Base-by-base conservation (phyloP, 2,113 vertebrate species). In the Phoenicopterus ruber region DNA sequence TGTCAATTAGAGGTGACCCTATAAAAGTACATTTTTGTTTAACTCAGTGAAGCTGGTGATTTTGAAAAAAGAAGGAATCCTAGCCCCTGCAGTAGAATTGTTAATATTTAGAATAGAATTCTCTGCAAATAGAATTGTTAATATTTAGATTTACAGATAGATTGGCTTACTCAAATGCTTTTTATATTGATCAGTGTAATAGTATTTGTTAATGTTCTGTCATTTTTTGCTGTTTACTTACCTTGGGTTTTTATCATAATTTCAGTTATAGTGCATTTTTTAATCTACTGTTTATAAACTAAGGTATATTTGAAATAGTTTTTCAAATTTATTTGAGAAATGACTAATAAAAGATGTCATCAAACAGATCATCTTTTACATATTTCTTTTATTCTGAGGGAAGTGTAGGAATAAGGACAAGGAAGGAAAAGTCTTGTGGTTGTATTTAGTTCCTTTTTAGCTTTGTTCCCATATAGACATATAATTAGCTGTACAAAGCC, bases 291-390 rank as follows among this genome's bases (percentile, higher is more conserved):
- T 66, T 62, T 63, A 22, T 85, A 59, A 77, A 44, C 24, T 91
- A 65, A 76, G 50, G 14, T 88, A 74, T 90, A 86, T 81, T 58
- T 94, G 81, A 85, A 86, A 61, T 42, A 81, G n/a, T 69, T 96
- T 97, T 97, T 96, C 28, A 63, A 73, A 24, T 86, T 96, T 96
- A 93, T 58, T 73, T 82, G 66, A 89, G 50, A 94, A 93, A 52
- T 54, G 9, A 61, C 66, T 88, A 82, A 81, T 66, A 93, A 95
- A 96, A 95, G 65, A 44, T 66, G 67, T 92, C 69, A 96, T 96
- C 47, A 92, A 96, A 91, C 82, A 54, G 22, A 21, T 49, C 1
- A 34, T 17, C 3, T 46, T 67, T 72, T 61, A 22, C 55, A 18
- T 58, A 62, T 82, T 36, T 67, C 14, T 71, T 72, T 42, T 59